Base-by-base conservation (phyloP, 2,888 invertebrate genomes). In the Oxytorus armatus region DNA sequence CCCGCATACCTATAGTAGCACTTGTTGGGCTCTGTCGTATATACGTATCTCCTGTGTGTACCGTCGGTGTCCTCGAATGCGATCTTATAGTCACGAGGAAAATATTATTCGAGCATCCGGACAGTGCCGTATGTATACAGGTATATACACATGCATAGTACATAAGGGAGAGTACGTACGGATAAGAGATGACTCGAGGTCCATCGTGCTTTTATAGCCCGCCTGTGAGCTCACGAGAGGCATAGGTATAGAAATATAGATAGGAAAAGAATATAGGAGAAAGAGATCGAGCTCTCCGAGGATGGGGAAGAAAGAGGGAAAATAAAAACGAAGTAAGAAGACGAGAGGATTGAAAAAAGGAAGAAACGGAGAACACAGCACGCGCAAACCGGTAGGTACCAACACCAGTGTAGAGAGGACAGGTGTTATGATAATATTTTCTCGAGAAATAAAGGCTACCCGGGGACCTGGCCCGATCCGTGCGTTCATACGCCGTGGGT, bases 371-470 rank as follows among this genome's bases (percentile, higher is more conserved):
- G 70, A 77, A 72, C 63, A 66, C 79, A 76, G 74, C 72, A 82
- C 79, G 69, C 76, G 77, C 70, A 82, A 84, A 83, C 84, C 83
- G 79, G 81, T 84, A 78, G 83, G 84, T 81, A 86, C 83, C 81
- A 84, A 83, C 81, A 82, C 87, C 82, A 83, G 84, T 76, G 82
- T 82, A 84, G 80, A 55, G 82, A 84, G 83, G 86, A 82, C 77
- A 84, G 85, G 86, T 86, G 88, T 86, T 87, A 86, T 85, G 86
- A 89, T 88, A 89, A 89, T 89, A 89, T 89, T 89, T 89, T 89
- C 89, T 88, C 87, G 88, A 85, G 89, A 89, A 89, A 89, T 89
- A 89, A 86, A 87, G 84, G 86, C 88, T 88, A 87, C 88, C 88
- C 86, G 82, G 77, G 76, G 73, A 79, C 77, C 77, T 70, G 59